A percentile compares a stretch with the other conserved stretches of the same genome.
These are phyloP conservation scores for Porites australiensis DNA, from an alignment of 64 coral and sea anemone genomes.

Conservation along the genomic window DNA sequence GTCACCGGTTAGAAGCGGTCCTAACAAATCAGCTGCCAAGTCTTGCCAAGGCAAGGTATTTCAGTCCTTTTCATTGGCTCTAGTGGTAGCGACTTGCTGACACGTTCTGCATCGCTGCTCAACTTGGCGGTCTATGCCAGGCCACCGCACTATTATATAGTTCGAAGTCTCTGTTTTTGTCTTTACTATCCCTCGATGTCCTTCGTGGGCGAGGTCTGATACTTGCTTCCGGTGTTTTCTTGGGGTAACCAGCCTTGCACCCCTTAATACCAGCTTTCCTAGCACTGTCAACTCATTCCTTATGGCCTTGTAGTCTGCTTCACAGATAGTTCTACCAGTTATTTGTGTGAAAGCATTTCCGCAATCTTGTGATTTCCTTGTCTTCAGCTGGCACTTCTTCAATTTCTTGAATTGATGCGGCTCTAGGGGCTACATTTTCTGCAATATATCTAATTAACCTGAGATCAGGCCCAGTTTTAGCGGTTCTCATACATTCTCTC, in stretches of 20 bases:
- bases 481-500: no score
- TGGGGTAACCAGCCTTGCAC: constrained; percentile 9
- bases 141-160: no score
- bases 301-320: not conserved
- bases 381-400: constrained; percentile 40
- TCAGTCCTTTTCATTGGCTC: not conserved
- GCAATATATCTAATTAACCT: not conserved
- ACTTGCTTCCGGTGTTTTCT: not conserved
- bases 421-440: not conserved
- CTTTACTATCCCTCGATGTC: constrained; percentile 19
- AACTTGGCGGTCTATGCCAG: no score
- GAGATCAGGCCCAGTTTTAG: no score
- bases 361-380: not conserved
- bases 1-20: constrained; percentile 16
- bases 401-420: constrained; percentile 42
- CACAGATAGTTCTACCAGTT: not conserved
- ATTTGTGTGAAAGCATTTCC: not conserved
- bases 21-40: not conserved
- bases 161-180: not conserved
- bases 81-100: not conserved
- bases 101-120: not conserved
- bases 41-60: not conserved
- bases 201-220: constrained; percentile 24
- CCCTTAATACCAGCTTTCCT: constrained; percentile 38
- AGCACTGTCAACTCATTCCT: constrained; percentile 2